phyloP scores from a whole-genome alignment of 2,113 vertebrate genomes.

The Chamaea fasciata region DNA sequence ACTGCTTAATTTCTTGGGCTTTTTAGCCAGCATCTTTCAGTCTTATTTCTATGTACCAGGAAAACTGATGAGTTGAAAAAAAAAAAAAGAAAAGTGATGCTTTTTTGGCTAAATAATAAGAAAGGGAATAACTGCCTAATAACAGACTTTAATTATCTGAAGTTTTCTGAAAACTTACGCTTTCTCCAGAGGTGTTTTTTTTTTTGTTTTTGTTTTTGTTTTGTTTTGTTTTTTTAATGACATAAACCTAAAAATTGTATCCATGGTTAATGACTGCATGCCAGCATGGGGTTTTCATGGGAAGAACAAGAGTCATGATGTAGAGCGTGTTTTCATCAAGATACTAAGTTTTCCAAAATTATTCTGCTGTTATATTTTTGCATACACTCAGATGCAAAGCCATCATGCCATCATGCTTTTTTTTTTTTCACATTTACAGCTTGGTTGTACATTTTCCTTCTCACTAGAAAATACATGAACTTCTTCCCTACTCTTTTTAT shows the following conservation, averaged over 20 bases:
- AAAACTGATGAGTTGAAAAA: not conserved
- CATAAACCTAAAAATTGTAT: not conserved
- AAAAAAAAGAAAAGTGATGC: not conserved
- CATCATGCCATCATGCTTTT: not conserved
- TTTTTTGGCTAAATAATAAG: not conserved
- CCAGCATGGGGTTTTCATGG: not conserved
- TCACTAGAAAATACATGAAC: not conserved
- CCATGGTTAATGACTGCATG: not conserved
- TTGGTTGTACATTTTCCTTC: not conserved
- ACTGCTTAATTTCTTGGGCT: not conserved
- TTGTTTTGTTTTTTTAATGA: not conserved
- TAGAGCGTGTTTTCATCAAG: not conserved
- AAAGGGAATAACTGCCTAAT: not conserved
- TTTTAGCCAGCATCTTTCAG: not conserved
- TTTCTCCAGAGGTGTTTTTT: not conserved
- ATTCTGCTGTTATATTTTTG: not conserved
- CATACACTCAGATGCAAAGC: not conserved
- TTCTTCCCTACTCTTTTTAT: not conserved
- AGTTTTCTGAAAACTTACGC: not conserved
- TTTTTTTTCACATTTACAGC: not conserved
- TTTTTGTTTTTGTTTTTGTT: no score
- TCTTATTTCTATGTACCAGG: not conserved
- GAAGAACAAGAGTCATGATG: not conserved
- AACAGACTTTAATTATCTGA: not conserved
- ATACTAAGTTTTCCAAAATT: not conserved